Evolutionary conservation across 2,113 vertebrate genomes (phyloP), one percentile per base, ranked within the genome.

Genomic region (Engraulis encrasicolus): DNA sequence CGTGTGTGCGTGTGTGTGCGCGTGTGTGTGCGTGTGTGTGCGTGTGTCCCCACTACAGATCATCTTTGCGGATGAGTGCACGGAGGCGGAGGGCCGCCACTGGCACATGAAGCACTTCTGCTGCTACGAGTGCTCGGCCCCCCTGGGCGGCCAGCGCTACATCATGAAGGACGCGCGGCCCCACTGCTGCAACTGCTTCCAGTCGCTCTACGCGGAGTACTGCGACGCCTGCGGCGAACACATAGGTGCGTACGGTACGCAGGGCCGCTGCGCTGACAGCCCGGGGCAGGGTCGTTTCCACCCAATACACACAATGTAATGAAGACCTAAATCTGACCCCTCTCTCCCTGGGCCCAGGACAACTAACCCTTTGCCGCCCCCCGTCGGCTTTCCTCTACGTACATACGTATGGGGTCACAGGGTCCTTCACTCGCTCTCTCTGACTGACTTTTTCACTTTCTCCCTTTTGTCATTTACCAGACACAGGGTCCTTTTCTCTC

Each of bases 31-130:
- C 31, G 58, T 66, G 58, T 66, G 23, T 66, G 23, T 31, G 23
- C 31, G 58, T 66, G 58, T 66, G 17, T 90, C 77, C 58, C 6
- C n/a, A n/a, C n/a, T n/a, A n/a, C 87, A 99, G 98, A 98, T 99
- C 83, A 99, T 99, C 89, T 99, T 99, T 90, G 97, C 98, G 0
- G 98, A 99, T 0, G 98, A 99, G 79, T 99, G 98, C 95, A 99
- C 98, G 0, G 98, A 99, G 88, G 98, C 98, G 0, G 98, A 99
- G 89, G 98, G 98, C n/a, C 91, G 97, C 14, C 98, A 99, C 89
- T 99, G 98, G 98, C 98, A 99, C 95, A 99, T 99, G 97, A 97
- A 96, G 90, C 98, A 99, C 88, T 99, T 99, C 89, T 98, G 98
- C 90, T 99, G 98, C 93, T 99, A 97, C 0, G 98, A 99, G 92